Conservation (phyloP, 2,797 vertebrate species). For the Uromys caudimaculatus region DNA sequence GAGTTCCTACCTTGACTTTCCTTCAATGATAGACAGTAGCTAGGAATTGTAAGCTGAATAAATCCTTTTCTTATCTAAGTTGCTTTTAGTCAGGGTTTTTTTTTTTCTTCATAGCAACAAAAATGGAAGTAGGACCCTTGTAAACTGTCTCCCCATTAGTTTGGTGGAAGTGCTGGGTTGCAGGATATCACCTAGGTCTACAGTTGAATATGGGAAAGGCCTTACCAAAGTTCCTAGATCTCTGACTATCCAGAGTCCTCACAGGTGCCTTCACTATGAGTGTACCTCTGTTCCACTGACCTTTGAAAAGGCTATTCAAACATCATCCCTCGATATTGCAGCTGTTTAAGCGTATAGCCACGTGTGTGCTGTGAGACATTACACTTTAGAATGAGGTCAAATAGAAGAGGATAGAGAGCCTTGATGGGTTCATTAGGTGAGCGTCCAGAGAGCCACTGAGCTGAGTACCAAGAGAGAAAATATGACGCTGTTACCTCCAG, state of each 20-base stretch:
- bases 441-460: background rate
- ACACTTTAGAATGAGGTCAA: slow-evolving; percentile 6
- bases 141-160: background rate
- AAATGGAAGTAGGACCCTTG: background rate
- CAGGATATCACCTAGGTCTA: background rate
- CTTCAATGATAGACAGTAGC: background rate
- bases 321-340: background rate
- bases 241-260: background rate
- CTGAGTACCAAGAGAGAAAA: background rate
- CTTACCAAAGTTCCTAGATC: background rate
- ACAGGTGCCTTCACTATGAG: background rate
- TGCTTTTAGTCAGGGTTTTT: background rate
- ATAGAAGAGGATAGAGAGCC: slow-evolving; percentile 44
- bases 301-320: slow-evolving; percentile 3
- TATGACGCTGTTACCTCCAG: background rate
- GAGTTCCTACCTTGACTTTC: background rate
- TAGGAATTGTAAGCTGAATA: background rate
- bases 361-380: background rate
- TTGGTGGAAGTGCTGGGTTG: background rate
- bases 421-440: background rate
- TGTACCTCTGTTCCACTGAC: background rate
- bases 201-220: background rate
- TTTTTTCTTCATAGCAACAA: background rate
- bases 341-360: background rate
- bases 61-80: background rate